A percentile compares a stretch with the other conserved stretches of the same genome.
Evolutionary conservation across 2,888 invertebrate genomes (phyloP).

Genomic region (Smittia sp.): DNA sequence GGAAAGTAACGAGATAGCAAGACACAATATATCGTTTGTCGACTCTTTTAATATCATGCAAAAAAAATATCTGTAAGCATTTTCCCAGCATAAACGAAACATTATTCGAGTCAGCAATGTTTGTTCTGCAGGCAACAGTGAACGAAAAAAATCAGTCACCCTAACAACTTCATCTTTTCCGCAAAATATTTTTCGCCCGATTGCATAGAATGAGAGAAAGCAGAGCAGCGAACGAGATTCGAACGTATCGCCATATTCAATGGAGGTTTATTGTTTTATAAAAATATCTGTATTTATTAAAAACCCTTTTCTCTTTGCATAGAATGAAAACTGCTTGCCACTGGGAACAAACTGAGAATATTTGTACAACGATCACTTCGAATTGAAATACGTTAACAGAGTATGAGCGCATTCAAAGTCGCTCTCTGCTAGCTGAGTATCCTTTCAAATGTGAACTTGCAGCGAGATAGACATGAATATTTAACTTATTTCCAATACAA

Average conservation of each 20-base stretch:
- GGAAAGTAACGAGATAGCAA: not conserved
- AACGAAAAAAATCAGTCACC: not conserved
- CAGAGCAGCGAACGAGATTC: not conserved
- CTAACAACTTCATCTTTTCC: conserved; percentile 10
- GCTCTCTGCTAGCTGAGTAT: not conserved
- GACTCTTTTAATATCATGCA: not conserved
- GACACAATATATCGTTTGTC: not conserved
- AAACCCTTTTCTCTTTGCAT: not conserved
- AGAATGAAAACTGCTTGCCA: not conserved
- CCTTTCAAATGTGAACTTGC: not conserved
- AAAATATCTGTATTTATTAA: not conserved
- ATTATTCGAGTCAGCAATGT: conserved; percentile 18
- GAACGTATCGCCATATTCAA: conserved; percentile 18
- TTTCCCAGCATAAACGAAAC: not conserved
- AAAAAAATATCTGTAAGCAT: not conserved
- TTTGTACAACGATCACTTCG: not conserved
- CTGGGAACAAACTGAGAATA: not conserved
- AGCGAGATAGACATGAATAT: conserved; percentile 23
- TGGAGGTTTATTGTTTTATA: conserved; percentile 25
- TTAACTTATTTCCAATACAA: conserved; percentile 36
- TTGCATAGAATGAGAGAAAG: not conserved
- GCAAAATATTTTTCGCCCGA: conserved; percentile 18
- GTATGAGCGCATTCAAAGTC: too few relatives aligned
- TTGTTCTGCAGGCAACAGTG: conserved; percentile 11
- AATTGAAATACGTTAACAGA: not conserved